These are phyloP conservation scores for Propsilocerus akamusi DNA, from an alignment of 1,140 invertebrate species.

Conservation along the genomic window DNA sequence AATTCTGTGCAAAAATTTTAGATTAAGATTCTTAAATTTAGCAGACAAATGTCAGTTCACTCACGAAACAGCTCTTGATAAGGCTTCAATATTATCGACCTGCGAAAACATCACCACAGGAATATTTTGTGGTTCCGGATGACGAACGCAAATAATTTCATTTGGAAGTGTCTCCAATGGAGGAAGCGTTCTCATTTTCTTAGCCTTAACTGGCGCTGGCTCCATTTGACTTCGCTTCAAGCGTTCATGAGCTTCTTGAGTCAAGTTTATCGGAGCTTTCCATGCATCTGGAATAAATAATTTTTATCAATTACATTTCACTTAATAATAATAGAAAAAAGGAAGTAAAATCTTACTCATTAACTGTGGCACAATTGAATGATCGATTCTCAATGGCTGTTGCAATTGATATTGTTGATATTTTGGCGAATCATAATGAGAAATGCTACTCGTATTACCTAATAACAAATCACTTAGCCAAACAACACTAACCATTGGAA, in stretches of 20 bases:
- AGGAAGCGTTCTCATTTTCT: constrained; percentile 27
- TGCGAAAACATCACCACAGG: constrained; percentile 36
- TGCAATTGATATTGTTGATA: constrained; percentile 72
- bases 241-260: constrained; percentile 66
- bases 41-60: constrained; percentile 6
- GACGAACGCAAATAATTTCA: constrained; percentile 18
- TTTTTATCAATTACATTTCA: neutral
- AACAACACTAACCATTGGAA: constrained; percentile 73
- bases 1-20: constrained; percentile 33
- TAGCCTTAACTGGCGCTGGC: constrained; percentile 28
- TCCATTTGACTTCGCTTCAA: constrained; percentile 40
- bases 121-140: constrained; percentile 29
- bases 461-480: constrained; percentile 89
- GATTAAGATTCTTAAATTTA: neutral
- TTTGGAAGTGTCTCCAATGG: constrained; percentile 19
- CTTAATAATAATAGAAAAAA: neutral
- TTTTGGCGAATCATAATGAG: constrained; percentile 62
- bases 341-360: constrained; percentile 53
- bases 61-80: constrained; percentile 21
- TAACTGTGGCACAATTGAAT: constrained; percentile 66
- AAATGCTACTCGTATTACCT: constrained; percentile 65
- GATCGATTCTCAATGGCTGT: constrained; percentile 72
- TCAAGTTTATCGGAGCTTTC: constrained; percentile 79
- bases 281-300: constrained; percentile 48
- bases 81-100: constrained; percentile 19